Base-by-base conservation (phyloP, 2,888 invertebrate genomes). In the Chrysolina haemoptera region DNA sequence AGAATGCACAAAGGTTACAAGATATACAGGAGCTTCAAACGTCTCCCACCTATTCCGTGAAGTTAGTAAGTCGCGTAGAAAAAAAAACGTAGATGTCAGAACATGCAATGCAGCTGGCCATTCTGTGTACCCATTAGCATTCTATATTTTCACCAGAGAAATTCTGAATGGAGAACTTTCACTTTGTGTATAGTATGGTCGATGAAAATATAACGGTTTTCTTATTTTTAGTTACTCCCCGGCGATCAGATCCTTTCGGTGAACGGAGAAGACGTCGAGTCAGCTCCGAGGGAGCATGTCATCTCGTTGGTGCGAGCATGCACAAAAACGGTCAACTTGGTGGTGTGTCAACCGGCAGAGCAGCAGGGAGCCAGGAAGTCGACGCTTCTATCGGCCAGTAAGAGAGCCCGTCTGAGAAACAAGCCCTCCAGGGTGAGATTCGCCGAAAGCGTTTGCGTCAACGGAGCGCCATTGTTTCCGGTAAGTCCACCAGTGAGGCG, bases 171-270 rank as follows among this genome's bases (percentile, higher is more conserved):
- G 5, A 3, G 2, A 1, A 27, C 27, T 27, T 5, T 27, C 27
- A 3, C 27, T 1, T 5, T 27, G 27, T 3, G 5, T 3, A 5
- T 27, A 27, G 27, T 27, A 1, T 27, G 1, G n/a, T n/a, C n/a
- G n/a, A n/a, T n/a, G n/a, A n/a, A n/a, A n/a, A n/a, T n/a, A n/a
- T n/a, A n/a, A 35, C 35, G 35, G 35, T 20, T 66, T 53, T 14
- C n/a, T 68, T 43, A 41, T 18, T 68, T 22, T 16, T 88, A 93
- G 91, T 89, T 98, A 76, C 92, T 95, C 84, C 96, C 97, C 0
- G 97, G 96, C 6, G 98, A 98, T 87, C 96, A 97, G 87, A 96
- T 98, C 82, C 91, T 97, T 48, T 92, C 93, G 80, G 96, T 98
- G 64, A 97, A 98, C 86, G 96, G 95, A 0, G 96, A 96, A 87